Evolutionary conservation across 2,797 vertebrate species (phyloP), one percentile per base, ranked within the genome.

Genomic region (Anguilla marmorata): DNA sequence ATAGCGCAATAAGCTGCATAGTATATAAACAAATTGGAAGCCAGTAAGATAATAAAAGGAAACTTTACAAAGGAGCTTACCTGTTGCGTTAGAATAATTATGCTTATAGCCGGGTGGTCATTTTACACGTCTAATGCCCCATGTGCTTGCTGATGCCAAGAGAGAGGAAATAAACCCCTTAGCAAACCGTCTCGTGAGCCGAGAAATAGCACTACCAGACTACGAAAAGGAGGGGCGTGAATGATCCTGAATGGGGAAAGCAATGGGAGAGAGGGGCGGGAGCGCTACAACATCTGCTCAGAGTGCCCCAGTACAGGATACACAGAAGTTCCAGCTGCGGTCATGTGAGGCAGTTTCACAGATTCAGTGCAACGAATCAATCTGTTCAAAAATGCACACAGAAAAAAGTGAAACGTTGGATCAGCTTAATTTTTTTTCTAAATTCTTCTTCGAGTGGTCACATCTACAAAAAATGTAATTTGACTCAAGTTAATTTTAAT

Each of bases 111-210:
- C 50, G 48, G 72, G 89, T 12, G 88, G 87, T 92, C 92, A 87
- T 82, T 63, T 89, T 60, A 88, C 19, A 76, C 80, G 6, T 85
- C 69, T 72, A 90, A 88, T 19, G 69, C 58, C 85, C 76, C 60
- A 66, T 37, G 45, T 82, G 87, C 88, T 63, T 83, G 89, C 86
- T 88, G 33, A 63, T 72, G 83, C 63, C 63, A 88, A 72, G 27
- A n/a, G 1, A 2, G 85, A 11, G 3, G 87, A 89, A 90, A 84
- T 95, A 93, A 94, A 92, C 92, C 94, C 93, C 93, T 94, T 93
- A 92, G 92, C 89, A 4, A 87, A 63, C 82, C 84, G 91, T 85
- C 86, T 90, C 33, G 54, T 80, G 90, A 86, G 84, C 33, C 72
- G 87, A 66, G 87, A 54, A 87, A 37, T 37, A 24, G 45, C 89